phyloP scores from a whole-genome alignment of 2,113 vertebrate species.

The Mesoclemmys tuberculata region DNA sequence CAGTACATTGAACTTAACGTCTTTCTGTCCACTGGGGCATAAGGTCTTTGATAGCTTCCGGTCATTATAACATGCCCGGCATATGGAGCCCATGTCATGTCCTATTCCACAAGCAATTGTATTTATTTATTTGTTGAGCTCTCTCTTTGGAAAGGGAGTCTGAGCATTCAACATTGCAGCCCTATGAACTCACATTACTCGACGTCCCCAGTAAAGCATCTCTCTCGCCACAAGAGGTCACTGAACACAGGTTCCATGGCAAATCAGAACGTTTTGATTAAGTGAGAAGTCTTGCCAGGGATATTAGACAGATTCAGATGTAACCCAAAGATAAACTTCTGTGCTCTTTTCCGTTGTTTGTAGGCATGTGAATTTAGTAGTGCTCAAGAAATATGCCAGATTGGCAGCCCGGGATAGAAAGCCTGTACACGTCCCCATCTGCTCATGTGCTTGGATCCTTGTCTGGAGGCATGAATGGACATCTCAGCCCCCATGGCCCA shows the following conservation, averaged over 20 bases:
- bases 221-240: background rate
- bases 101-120: background rate
- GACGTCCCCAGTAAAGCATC: background rate
- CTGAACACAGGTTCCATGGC: background rate
- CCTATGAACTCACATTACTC: fast-evolving
- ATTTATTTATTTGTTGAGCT: background rate
- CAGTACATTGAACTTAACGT: background rate
- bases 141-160: background rate
- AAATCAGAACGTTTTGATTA: fast-evolving
- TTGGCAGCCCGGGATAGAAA: background rate
- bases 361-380: background rate
- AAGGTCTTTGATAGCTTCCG: background rate
- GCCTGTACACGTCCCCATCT: background rate
- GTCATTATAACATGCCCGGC: background rate
- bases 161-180: background rate
- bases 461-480: background rate
- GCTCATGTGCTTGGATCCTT: background rate
- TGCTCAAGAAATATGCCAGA: background rate
- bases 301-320: background rate
- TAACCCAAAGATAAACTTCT: background rate
- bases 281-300: background rate
- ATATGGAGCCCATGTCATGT: background rate
- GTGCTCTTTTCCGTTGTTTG: background rate
- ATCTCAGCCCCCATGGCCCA: background rate
- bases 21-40: background rate